Conservation (phyloP, 2,888 invertebrate genomes). For the Buathra laborator region DNA sequence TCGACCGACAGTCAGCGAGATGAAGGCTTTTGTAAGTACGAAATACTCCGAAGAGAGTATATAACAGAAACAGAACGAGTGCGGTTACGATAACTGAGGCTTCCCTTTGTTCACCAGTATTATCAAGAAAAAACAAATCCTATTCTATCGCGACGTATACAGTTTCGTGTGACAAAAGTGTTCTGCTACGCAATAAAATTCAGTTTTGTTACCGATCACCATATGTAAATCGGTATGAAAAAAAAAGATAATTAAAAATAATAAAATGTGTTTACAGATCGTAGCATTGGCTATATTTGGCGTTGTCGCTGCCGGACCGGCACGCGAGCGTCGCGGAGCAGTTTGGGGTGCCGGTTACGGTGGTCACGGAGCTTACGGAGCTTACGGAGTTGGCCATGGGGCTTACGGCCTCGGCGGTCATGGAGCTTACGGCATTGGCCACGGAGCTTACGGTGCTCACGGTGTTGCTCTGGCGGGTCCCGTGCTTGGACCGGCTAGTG, state of each 20-base stretch:
- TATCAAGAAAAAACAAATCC: background rate
- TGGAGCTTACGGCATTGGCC: slow-evolving; percentile 65
- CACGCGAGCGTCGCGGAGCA: slow-evolving; percentile 76
- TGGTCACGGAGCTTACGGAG: slow-evolving; percentile 72
- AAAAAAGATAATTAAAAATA: background rate
- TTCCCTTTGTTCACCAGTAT: slow-evolving; percentile 18
- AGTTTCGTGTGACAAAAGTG: slow-evolving; percentile 37
- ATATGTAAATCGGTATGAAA: background rate
- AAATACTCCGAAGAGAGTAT: slow-evolving; percentile 29
- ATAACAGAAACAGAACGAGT: slow-evolving; percentile 8
- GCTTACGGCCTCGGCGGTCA: slow-evolving; percentile 68
- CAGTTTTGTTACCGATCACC: background rate
- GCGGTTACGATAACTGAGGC: background rate
- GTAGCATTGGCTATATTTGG: slow-evolving; percentile 77
- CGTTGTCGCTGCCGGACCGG: slow-evolving; percentile 73
- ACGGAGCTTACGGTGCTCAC: slow-evolving; percentile 73
- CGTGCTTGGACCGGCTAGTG: slow-evolving; percentile 75
- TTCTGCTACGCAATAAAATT: background rate
- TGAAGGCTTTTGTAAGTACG: slow-evolving; percentile 84
- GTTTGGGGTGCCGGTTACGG: slow-evolving; percentile 73
- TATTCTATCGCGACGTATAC: background rate
- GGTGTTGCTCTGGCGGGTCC: slow-evolving; percentile 81
- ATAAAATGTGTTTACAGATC: slow-evolving; percentile 75
- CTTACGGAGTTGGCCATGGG: slow-evolving; percentile 65
- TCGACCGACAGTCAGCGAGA: slow-evolving; percentile 81